A percentile compares a stretch with the other conserved stretches of the same genome.
Conservation (phyloP, 2,113 vertebrate genomes). For the Pituophis catenifer region DNA sequence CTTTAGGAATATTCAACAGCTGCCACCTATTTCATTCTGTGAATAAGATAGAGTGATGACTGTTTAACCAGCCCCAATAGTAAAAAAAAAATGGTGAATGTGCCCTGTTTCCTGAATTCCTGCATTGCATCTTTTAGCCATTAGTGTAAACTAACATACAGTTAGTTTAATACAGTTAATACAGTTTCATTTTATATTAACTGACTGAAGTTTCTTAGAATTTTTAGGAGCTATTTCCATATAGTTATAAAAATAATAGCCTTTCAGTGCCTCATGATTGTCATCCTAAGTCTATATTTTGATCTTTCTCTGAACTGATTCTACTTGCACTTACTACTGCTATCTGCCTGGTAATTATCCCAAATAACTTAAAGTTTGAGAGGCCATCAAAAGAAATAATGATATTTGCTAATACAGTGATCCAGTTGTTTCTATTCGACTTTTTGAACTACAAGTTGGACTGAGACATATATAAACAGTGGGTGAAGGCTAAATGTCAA, state of each 20-base stretch:
- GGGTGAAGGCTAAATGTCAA: background rate
- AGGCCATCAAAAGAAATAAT: background rate
- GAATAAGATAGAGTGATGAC: background rate
- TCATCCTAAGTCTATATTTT: background rate
- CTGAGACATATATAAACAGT: background rate
- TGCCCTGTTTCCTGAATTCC: background rate
- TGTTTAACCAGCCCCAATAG: background rate
- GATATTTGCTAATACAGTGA: conserved; percentile 29
- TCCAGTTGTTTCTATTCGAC: background rate
- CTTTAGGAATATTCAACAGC: background rate
- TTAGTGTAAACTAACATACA: background rate
- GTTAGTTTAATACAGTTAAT: background rate
- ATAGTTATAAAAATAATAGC: background rate
- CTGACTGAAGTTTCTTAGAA: background rate
- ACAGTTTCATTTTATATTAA: background rate
- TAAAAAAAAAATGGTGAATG: background rate
- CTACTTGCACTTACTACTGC: background rate
- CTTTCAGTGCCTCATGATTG: background rate
- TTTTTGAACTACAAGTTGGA: background rate
- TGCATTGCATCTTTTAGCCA: background rate
- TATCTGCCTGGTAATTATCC: background rate
- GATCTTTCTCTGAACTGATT: background rate
- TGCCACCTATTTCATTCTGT: background rate
- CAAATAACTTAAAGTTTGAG: background rate
- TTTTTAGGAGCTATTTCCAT: background rate